Conservation (phyloP, 2,797 vertebrate genomes). For the Natrix natrix region DNA sequence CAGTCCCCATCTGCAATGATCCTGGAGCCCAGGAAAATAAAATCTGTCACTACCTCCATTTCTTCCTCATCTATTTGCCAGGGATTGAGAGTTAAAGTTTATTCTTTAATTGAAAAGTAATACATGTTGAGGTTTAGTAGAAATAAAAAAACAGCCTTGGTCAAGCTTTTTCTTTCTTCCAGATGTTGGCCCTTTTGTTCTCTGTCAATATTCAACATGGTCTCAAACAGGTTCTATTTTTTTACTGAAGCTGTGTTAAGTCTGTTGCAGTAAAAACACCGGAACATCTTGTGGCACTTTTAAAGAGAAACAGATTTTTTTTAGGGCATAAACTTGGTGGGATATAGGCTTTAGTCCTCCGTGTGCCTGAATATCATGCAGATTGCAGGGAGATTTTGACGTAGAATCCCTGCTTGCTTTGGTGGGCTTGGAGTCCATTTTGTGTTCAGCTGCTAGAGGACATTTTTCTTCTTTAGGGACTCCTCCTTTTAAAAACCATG, state of each 20-base stretch:
- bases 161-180: background rate
- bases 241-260: background rate
- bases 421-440: background rate
- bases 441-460: slow-evolving; percentile 3
- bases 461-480: slow-evolving; percentile 2
- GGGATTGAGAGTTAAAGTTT: background rate
- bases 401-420: background rate
- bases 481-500: background rate
- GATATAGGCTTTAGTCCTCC: background rate
- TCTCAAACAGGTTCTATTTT: rapidly evolving
- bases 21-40: too few relatives aligned
- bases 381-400: background rate
- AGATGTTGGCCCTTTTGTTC: background rate
- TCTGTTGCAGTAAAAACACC: background rate
- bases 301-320: background rate
- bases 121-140: background rate
- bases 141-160: background rate
- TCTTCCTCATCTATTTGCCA: too few relatives aligned
- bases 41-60: too few relatives aligned
- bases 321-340: background rate
- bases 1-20: too few relatives aligned
- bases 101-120: background rate
- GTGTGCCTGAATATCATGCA: background rate
- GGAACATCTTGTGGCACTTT: background rate
- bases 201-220: background rate